phyloP scores from a whole-genome alignment of 2,888 invertebrate species.

The Argyresthia albistria region DNA sequence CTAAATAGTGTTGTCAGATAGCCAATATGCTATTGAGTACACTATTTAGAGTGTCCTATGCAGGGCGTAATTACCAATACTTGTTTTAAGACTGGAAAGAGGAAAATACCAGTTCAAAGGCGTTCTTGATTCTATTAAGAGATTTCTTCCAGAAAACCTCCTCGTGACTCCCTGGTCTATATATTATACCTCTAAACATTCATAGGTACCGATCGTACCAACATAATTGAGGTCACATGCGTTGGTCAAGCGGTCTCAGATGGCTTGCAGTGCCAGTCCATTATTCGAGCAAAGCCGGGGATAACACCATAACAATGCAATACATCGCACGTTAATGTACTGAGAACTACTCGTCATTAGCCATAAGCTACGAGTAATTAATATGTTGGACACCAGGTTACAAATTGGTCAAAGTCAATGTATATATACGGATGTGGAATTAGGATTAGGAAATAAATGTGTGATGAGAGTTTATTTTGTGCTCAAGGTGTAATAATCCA shows the following conservation, averaged over 20 bases:
- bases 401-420: constrained; percentile 31
- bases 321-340: constrained; percentile 46
- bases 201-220: not conserved
- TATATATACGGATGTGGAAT: too few relatives aligned
- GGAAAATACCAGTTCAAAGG: too few relatives aligned
- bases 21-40: too few relatives aligned
- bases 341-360: constrained; percentile 61
- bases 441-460: too few relatives aligned
- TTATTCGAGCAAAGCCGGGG: constrained; percentile 55
- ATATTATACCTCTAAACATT: not conserved
- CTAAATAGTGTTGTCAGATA: too few relatives aligned
- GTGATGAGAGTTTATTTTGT: too few relatives aligned
- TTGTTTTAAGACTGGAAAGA: too few relatives aligned
- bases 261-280: constrained; percentile 47
- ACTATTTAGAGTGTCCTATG: too few relatives aligned
- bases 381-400: constrained; percentile 15
- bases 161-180: not conserved
- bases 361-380: constrained; percentile 19
- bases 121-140: too few relatives aligned
- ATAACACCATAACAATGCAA: constrained; percentile 54
- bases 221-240: not conserved
- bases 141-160: too few relatives aligned
- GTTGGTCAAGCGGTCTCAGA: constrained; percentile 40
- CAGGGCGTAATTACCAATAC: too few relatives aligned
- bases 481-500: too few relatives aligned